Evolutionary conservation across 2,797 vertebrate species (phyloP).

Genomic region (Peromyscus attwateri): DNA sequence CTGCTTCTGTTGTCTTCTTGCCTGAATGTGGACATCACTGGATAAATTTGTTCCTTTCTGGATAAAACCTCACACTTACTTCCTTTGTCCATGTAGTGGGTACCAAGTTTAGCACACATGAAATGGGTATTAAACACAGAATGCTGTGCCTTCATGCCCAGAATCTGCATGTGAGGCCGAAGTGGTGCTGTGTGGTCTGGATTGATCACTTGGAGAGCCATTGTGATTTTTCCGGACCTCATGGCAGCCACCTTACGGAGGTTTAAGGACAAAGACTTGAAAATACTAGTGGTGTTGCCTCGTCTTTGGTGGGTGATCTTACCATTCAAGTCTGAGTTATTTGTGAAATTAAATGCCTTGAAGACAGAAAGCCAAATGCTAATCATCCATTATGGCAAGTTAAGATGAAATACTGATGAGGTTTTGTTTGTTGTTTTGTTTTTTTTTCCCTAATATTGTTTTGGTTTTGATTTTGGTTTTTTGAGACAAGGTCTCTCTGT

Average conservation of each 20-base stretch:
- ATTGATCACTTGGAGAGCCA: not conserved
- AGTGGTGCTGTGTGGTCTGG: not conserved
- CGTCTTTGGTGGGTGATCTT: not conserved
- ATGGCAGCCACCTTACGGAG: not conserved
- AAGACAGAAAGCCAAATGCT: not conserved
- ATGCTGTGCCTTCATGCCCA: not conserved
- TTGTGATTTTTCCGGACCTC: slow-evolving; percentile 25
- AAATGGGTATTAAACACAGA: not conserved
- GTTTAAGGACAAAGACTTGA: slow-evolving; percentile 1
- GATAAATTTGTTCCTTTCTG: not conserved
- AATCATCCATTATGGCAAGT: not conserved
- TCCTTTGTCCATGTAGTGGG: slow-evolving; percentile 2
- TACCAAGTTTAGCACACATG: not conserved
- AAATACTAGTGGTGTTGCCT: not conserved
- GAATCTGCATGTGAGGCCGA: not conserved
- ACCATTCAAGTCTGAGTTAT: slow-evolving; percentile 3
- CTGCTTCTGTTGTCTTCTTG: not conserved
- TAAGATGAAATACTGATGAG: not conserved
- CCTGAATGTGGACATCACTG: not conserved
- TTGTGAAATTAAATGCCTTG: slow-evolving; percentile 31
- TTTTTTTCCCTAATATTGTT: not conserved
- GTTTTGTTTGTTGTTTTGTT: not conserved
- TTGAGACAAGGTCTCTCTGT: not conserved
- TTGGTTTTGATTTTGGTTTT: not conserved
- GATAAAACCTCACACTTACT: not conserved